Conservation (phyloP, 2,797 vertebrate species). For the Ctenochaetus hawaiiensis region DNA sequence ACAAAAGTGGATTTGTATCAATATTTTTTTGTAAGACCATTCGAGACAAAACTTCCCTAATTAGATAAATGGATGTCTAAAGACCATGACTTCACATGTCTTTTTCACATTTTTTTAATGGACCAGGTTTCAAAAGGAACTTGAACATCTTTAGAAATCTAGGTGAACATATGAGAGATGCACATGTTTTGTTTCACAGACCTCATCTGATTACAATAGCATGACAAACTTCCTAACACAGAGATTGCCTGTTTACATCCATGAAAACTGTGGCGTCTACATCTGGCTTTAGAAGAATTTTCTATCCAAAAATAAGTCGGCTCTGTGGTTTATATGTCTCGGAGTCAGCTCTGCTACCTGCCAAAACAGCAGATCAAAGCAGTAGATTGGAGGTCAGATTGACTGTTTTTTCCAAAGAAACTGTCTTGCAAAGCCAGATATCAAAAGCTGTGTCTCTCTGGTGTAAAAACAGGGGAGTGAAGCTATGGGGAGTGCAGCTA, state of each 20-base stretch:
- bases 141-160: neutral
- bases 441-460: conserved; percentile 47
- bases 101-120: too few relatives aligned
- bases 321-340: conserved; percentile 23
- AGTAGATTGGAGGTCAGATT: conserved; percentile 20
- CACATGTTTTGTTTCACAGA: conserved; percentile 29
- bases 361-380: conserved; percentile 44
- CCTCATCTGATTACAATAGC: conserved; percentile 29
- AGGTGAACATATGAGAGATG: conserved; percentile 9
- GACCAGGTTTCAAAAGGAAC: neutral
- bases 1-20: neutral
- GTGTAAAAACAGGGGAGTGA: conserved; percentile 49
- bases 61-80: neutral
- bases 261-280: conserved; percentile 32
- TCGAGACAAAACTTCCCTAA: neutral
- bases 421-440: conserved; percentile 37
- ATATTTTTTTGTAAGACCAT: neutral
- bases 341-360: conserved; percentile 30
- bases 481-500: conserved; percentile 44
- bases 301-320: conserved; percentile 41
- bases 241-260: conserved; percentile 31
- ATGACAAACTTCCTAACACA: conserved; percentile 26
- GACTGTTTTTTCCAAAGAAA: conserved; percentile 38
- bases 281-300: conserved; percentile 30
- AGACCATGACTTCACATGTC: neutral